phyloP scores from a whole-genome alignment of 2,797 vertebrate species.

The Chelidonichthys spinosus region DNA sequence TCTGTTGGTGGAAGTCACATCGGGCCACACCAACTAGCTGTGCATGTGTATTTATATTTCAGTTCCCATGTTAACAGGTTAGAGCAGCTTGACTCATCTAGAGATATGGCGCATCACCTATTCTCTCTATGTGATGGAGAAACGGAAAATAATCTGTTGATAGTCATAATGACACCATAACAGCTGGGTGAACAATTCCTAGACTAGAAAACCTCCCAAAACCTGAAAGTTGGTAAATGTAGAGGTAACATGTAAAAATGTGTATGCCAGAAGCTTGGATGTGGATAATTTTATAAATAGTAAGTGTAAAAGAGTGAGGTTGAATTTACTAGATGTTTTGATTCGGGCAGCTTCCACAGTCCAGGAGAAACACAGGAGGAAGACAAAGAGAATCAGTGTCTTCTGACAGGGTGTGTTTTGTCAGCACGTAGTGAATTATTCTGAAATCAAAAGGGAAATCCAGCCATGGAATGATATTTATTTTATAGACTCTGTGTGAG shows the following conservation, averaged over 20 bases:
- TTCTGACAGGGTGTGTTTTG: constrained; percentile 11
- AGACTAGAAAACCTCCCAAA: not conserved
- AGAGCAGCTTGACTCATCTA: too few relatives aligned
- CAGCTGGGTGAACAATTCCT: too few relatives aligned
- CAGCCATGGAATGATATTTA: constrained; percentile 4
- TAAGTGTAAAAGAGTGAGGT: not conserved
- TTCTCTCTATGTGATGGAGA: too few relatives aligned
- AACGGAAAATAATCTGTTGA: too few relatives aligned
- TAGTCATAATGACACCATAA: too few relatives aligned
- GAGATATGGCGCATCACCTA: too few relatives aligned
- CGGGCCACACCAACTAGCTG: too few relatives aligned
- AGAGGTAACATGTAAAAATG: not conserved
- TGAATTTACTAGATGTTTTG: not conserved
- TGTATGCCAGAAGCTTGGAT: too few relatives aligned
- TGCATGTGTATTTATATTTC: too few relatives aligned
- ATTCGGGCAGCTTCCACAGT: not conserved
- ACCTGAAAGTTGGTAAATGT: not conserved
- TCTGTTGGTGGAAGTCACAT: too few relatives aligned
- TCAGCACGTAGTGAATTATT: constrained; percentile 11
- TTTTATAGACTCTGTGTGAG: constrained; percentile 15
- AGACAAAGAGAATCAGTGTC: not conserved
- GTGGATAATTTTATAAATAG: not conserved
- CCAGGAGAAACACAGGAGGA: not conserved
- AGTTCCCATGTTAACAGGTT: too few relatives aligned
- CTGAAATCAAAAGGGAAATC: constrained; percentile 26